Percentiles rank a stretch among this genome's conserved stretches.
Evolutionary conservation across 2,888 invertebrate species (phyloP).

Genomic region (Nematopogon swammerdamellus): DNA sequence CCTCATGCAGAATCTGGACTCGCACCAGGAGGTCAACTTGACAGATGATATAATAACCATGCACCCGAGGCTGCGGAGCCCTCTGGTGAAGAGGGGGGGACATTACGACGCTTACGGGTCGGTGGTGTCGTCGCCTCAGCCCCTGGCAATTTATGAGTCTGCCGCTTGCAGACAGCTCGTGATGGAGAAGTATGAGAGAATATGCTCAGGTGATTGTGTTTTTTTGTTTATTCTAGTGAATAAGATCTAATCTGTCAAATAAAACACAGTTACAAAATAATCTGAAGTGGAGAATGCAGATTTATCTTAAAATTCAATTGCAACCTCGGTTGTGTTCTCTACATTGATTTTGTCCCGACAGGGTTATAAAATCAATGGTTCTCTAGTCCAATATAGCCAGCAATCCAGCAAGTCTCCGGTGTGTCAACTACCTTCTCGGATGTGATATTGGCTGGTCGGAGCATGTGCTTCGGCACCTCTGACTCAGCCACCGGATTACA

Average conservation of each 20-base stretch:
- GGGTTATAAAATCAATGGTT: no score
- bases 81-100: slow-evolving; percentile 50
- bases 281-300: no score
- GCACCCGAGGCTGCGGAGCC: slow-evolving; percentile 57
- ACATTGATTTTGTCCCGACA: no score
- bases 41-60: slow-evolving; percentile 57
- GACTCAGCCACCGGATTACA: no score
- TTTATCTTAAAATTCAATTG: no score
- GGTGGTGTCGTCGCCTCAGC: slow-evolving; percentile 49
- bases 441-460: no score
- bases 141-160: slow-evolving; percentile 74
- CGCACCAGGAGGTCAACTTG: slow-evolving; percentile 41
- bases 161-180: slow-evolving; percentile 82
- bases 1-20: slow-evolving; percentile 60
- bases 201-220: slow-evolving; percentile 62
- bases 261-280: no score
- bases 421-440: no score
- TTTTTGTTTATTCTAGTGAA: not conserved
- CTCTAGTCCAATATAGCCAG: no score
- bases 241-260: not conserved
- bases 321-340: no score
- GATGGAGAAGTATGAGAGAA: slow-evolving; percentile 76
- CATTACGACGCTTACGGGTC: slow-evolving; percentile 40
- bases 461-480: no score
- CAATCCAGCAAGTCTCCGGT: no score